A percentile compares a stretch with the other conserved stretches of the same genome.
Evolutionary conservation across 1,140 invertebrate genomes (phyloP).

Genomic region (Drosophila pseudoananassae): DNA sequence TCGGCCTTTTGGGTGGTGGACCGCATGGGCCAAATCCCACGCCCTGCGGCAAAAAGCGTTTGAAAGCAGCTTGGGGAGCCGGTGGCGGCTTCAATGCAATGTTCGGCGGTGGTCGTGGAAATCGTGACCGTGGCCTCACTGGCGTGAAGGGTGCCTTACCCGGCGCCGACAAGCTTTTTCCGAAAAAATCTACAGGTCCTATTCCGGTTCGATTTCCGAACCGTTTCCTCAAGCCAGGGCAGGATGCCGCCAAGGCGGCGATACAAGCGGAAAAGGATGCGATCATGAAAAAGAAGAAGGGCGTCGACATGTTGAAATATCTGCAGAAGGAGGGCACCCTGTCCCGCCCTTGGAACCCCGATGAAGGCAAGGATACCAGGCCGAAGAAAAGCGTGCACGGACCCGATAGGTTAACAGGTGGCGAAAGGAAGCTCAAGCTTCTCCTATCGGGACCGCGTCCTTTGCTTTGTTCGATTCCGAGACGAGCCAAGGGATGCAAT

Average conservation of each 20-base stretch:
- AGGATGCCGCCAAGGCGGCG: constrained; percentile 22
- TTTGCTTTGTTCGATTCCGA: constrained; percentile 1
- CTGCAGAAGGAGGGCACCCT: constrained; percentile 26
- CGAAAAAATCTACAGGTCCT: neutral
- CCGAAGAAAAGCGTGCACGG: constrained; percentile 1
- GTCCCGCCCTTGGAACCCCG: constrained; percentile 27
- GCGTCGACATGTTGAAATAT: constrained; percentile 51
- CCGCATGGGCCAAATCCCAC: constrained; percentile 25
- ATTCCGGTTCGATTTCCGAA: constrained; percentile 43
- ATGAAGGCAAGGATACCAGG: constrained; percentile 30
- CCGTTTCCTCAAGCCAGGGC: constrained; percentile 15
- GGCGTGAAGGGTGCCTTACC: neutral
- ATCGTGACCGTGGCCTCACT: neutral
- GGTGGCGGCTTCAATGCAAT: neutral
- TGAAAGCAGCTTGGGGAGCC: constrained; percentile 25
- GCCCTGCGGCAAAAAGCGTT: constrained; percentile 17
- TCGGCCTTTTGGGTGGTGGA: constrained; percentile 48
- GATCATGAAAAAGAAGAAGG: constrained; percentile 9
- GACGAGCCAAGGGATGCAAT: constrained; percentile 6
- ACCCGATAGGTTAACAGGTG: constrained; percentile 31
- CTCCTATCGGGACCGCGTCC: constrained; percentile 9
- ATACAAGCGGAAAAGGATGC: neutral
- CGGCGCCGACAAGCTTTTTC: constrained; percentile 3
- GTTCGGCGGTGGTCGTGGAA: neutral
- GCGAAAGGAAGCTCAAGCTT: constrained; percentile 13